Percentiles rank a stretch among this genome's conserved stretches.
phyloP scores from a whole-genome alignment of 2,888 invertebrate genomes.

The Tricholauxania praeusta region DNA sequence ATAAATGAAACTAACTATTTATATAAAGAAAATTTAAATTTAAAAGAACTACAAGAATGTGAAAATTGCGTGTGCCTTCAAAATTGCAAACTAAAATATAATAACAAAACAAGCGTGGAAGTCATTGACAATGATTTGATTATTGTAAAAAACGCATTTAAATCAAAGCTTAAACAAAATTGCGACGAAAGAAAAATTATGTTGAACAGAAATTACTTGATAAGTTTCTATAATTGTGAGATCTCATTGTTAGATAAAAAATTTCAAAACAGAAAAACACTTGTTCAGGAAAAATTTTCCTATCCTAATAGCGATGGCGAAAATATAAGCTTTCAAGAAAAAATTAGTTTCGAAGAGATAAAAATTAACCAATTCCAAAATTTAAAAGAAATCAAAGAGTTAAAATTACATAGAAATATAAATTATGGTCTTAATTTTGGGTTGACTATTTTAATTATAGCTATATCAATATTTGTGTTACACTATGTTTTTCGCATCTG shows the following conservation, averaged over 20 bases:
- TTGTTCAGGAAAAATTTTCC: neutral
- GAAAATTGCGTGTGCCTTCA: neutral
- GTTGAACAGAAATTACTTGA: conserved; percentile 20
- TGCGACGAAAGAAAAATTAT: no score
- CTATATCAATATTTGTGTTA: no score
- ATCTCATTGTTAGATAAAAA: conserved; percentile 5
- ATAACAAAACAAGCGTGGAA: conserved; percentile 2
- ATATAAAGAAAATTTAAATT: conserved; percentile 3
- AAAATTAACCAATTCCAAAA: conserved; percentile 24
- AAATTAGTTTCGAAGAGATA: conserved; percentile 20
- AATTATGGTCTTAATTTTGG: neutral
- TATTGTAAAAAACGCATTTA: conserved; percentile 25
- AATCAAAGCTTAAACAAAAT: conserved; percentile 2
- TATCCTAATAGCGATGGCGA: conserved; percentile 15
- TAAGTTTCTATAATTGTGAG: conserved; percentile 22
- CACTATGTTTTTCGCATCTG: no score
- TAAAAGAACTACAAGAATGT: neutral
- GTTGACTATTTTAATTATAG: no score
- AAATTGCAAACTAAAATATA: neutral
- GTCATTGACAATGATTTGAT: conserved; percentile 29
- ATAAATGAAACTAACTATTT: neutral
- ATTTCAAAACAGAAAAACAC: neutral
- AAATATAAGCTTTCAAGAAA: conserved; percentile 16
- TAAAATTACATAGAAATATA: conserved; percentile 1
- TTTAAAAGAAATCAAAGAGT: neutral